These are phyloP conservation scores for Drosophila simulans DNA, from an alignment of 1,140 invertebrate genomes.

Conservation along the genomic window DNA sequence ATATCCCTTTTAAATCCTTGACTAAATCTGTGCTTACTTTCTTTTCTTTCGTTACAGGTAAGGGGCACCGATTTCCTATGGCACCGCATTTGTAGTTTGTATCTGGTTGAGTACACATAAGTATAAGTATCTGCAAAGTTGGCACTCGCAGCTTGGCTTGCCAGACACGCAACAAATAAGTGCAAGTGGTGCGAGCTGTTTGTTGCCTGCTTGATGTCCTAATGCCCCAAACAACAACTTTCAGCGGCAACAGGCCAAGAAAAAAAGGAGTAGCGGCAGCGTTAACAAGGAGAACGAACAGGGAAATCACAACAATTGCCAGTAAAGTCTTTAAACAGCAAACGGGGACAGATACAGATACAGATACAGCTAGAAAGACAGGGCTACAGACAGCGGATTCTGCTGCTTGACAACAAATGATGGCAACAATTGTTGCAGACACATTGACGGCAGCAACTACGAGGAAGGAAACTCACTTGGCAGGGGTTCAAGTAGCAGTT, in stretches of 20 bases:
- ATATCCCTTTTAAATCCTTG: background rate
- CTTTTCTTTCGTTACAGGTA: slow-evolving; percentile 56
- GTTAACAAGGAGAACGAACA: slow-evolving; percentile 24
- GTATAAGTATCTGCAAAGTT: slow-evolving; percentile 13
- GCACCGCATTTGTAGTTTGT: slow-evolving; percentile 15
- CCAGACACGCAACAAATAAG: slow-evolving; percentile 64
- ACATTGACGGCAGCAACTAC: slow-evolving; percentile 66
- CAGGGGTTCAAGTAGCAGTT: background rate
- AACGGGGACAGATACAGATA: slow-evolving; percentile 14
- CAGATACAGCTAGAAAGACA: slow-evolving; percentile 8
- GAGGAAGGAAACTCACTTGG: slow-evolving; percentile 22
- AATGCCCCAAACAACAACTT: slow-evolving; percentile 59
- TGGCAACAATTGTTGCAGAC: slow-evolving; percentile 81
- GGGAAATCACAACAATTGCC: slow-evolving; percentile 70
- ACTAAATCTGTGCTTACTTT: slow-evolving; percentile 22
- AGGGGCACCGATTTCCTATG: slow-evolving; percentile 34
- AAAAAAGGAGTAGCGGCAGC: slow-evolving; percentile 36
- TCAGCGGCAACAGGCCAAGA: slow-evolving; percentile 8
- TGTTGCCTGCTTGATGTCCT: slow-evolving; percentile 49
- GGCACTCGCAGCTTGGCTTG: slow-evolving; percentile 32
- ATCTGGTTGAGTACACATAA: slow-evolving; percentile 20
- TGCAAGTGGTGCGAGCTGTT: slow-evolving; percentile 55
- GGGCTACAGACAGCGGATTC: background rate
- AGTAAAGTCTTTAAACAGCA: slow-evolving; percentile 50
- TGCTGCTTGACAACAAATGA: slow-evolving; percentile 60